A percentile compares a stretch with the other conserved stretches of the same genome.
phyloP scores from a whole-genome alignment of 1,140 invertebrate species.

The Diprion similis region DNA sequence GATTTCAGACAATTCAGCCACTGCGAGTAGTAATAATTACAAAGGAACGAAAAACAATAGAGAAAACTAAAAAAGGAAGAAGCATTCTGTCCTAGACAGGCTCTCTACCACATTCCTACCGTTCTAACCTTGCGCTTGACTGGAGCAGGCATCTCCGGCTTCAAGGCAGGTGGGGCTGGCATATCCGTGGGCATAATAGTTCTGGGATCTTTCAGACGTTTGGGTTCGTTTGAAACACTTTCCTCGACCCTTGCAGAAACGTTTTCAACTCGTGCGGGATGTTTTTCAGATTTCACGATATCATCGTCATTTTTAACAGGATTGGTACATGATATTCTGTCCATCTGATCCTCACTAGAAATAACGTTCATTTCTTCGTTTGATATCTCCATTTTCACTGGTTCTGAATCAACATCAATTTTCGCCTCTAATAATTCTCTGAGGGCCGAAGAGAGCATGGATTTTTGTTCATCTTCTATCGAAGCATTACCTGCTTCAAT shows the following conservation, averaged over 20 bases:
- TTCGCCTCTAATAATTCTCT: slow-evolving; percentile 50
- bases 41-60: slow-evolving; percentile 22
- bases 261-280: background rate
- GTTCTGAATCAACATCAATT: slow-evolving; percentile 35
- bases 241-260: background rate
- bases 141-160: slow-evolving; percentile 43
- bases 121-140: slow-evolving; percentile 63
- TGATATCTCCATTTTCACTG: slow-evolving; percentile 22
- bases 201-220: slow-evolving; percentile 55
- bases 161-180: slow-evolving; percentile 38
- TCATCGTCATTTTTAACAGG: background rate
- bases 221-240: slow-evolving; percentile 33
- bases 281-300: background rate
- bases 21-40: background rate
- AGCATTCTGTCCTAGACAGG: slow-evolving; percentile 30
- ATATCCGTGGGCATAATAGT: slow-evolving; percentile 54
- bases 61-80: slow-evolving; percentile 21
- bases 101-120: slow-evolving; percentile 37
- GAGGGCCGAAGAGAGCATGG: slow-evolving; percentile 49
- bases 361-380: background rate
- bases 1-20: slow-evolving; percentile 8
- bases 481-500: slow-evolving; percentile 37
- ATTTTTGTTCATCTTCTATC: slow-evolving; percentile 44
- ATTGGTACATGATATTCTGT: background rate
- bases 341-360: background rate